These are phyloP conservation scores for Ornithorhynchus anatinus DNA, from an alignment of 2,113 vertebrate species.

Conservation along the genomic window DNA sequence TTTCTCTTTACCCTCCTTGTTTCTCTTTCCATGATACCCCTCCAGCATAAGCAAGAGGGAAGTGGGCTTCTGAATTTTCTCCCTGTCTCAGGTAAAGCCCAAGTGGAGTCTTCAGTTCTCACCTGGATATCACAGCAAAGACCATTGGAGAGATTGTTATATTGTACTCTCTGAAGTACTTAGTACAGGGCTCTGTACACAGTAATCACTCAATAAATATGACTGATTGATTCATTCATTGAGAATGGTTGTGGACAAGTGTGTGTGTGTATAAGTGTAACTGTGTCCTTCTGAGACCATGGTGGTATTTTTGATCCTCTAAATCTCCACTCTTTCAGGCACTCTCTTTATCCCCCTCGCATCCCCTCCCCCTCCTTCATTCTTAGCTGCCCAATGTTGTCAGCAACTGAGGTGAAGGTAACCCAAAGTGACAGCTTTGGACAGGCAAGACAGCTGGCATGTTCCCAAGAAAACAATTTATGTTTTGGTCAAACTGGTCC, in stretches of 20 bases:
- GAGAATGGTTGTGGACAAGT: background rate
- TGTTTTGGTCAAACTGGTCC: conserved; percentile 19
- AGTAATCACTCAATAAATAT: too few species aligned
- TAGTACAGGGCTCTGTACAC: too few species aligned
- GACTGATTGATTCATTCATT: too few species aligned
- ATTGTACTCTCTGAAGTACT: too few species aligned
- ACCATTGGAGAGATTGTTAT: too few species aligned
- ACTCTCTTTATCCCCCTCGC: background rate
- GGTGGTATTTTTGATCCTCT: background rate
- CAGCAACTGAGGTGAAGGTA: conserved; percentile 28
- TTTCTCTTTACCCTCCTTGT: too few species aligned
- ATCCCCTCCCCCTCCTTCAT: background rate
- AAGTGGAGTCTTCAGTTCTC: background rate
- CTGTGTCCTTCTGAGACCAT: too few species aligned
- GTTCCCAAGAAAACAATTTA: conserved; percentile 25
- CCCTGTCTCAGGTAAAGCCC: background rate
- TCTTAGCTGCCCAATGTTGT: background rate
- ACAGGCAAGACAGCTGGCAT: conserved; percentile 13
- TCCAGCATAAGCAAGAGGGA: background rate
- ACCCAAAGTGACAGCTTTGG: conserved; percentile 37
- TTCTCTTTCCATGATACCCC: too few species aligned
- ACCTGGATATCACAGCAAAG: too few species aligned
- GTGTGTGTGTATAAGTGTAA: background rate
- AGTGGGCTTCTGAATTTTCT: conserved; percentile 27
- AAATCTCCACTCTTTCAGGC: background rate